Conservation (phyloP, 2,113 vertebrate species). For the Takifugu bimaculatus region DNA sequence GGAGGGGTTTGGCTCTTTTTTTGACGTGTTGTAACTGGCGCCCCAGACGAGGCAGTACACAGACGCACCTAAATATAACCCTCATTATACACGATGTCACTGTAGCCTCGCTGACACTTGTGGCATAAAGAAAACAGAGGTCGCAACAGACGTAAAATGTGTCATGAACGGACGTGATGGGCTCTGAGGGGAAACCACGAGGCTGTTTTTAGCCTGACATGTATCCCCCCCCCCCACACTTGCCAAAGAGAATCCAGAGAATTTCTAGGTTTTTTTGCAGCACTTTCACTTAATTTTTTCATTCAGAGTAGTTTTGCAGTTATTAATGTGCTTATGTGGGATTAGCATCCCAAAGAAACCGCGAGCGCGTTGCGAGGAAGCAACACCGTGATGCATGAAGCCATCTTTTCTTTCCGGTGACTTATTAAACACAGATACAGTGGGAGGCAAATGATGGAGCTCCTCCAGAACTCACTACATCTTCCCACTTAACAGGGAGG, state of each 20-base stretch:
- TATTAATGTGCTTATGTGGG: no score
- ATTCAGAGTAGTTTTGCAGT: no score
- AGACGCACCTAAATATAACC: conserved; percentile 62
- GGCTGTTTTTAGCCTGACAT: not conserved
- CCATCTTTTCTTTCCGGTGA: conserved; percentile 58
- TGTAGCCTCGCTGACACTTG: conserved; percentile 51
- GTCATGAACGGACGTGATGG: conserved; percentile 51
- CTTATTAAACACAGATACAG: conserved; percentile 60
- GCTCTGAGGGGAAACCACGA: no score
- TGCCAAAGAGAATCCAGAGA: conserved; percentile 10
- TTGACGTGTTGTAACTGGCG: conserved; percentile 55
- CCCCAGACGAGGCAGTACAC: conserved; percentile 36
- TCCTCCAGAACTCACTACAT: conserved; percentile 64
- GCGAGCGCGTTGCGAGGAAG: conserved; percentile 43
- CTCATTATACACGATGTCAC: conserved; percentile 56
- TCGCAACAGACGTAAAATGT: conserved; percentile 49
- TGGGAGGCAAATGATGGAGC: conserved; percentile 62
- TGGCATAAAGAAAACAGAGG: conserved; percentile 47
- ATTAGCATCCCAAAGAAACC: conserved; percentile 31
- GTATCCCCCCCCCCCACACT: conserved; percentile 2
- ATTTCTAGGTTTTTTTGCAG: not conserved
- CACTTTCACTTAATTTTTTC: no score
- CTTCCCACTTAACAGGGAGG: conserved; percentile 64
- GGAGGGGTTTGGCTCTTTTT: conserved; percentile 48
- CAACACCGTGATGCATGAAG: conserved; percentile 50